Percentiles rank a stretch among this genome's conserved stretches.
Conservation (phyloP, 2,113 vertebrate genomes). For the Marmota flaviventris region DNA sequence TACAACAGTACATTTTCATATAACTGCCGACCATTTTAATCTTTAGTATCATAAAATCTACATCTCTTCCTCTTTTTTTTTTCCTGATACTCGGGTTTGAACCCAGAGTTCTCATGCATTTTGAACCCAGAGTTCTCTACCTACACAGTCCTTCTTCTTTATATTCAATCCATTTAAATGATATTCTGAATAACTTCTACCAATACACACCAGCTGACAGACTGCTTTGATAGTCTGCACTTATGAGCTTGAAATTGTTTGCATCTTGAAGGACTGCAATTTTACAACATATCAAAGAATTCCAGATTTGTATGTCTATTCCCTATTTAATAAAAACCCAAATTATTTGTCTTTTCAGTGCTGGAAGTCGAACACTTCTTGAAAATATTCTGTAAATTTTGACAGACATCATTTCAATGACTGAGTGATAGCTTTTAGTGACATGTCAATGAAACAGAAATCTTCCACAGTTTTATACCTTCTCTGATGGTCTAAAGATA, state of each 20-base stretch:
- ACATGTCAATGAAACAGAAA: not conserved
- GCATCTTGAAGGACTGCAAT: not conserved
- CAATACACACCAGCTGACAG: no score
- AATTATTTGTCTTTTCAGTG: not conserved
- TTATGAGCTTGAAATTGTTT: not conserved
- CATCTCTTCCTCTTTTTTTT: not conserved
- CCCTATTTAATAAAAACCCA: not conserved
- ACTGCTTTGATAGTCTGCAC: not conserved
- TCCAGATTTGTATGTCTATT: not conserved
- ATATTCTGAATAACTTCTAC: not conserved
- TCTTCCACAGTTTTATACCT: not conserved
- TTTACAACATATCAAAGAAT: not conserved
- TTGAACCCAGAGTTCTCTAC: no score
- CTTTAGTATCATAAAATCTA: not conserved
- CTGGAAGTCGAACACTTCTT: not conserved
- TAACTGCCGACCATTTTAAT: not conserved
- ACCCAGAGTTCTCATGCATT: no score
- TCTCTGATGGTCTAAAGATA: not conserved
- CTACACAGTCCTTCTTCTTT: no score
- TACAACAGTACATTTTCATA: not conserved
- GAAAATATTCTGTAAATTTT: slow-evolving; percentile 34
- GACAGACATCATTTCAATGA: not conserved
- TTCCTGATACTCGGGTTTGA: no score
- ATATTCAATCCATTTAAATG: not conserved
- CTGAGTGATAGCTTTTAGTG: not conserved